These are phyloP conservation scores for Ammodytes marinus DNA, from an alignment of 2,113 vertebrate species.

Conservation along the genomic window DNA sequence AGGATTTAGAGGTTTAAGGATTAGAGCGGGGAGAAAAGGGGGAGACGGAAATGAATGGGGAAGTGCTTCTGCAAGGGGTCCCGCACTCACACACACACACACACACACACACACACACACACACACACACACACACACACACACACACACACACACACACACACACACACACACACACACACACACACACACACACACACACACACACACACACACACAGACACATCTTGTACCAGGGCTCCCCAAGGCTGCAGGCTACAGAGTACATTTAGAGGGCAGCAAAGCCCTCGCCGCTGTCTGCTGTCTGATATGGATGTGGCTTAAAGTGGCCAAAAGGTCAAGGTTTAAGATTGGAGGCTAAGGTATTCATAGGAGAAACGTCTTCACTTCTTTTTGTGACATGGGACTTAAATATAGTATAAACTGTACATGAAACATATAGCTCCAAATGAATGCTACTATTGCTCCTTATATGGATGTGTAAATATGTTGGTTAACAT, in stretches of 20 bases:
- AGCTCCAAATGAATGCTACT: background rate
- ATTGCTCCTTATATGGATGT: no score
- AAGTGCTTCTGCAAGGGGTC: conserved; percentile 40
- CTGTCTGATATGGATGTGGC: conserved; percentile 15
- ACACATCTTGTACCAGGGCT: conserved; percentile 61
- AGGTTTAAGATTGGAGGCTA: background rate
- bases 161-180: background rate
- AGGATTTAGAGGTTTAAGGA: conserved; percentile 76
- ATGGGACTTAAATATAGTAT: background rate
- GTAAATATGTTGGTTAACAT: no score
- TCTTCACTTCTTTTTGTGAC: background rate
- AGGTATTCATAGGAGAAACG: conserved; percentile 26
- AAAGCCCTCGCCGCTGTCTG: background rate
- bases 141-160: conserved; percentile 1
- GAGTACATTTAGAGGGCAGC: conserved; percentile 58
- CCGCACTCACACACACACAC: background rate
- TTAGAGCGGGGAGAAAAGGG: conserved; percentile 58
- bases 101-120: conserved; percentile 14
- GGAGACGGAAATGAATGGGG: conserved; percentile 39
- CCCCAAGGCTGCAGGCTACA: conserved; percentile 42
- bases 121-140: conserved; percentile 20
- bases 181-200: background rate
- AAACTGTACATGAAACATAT: background rate
- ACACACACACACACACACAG: conserved; percentile 12
- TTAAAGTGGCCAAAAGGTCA: conserved; percentile 30